Evolutionary conservation across 2,888 invertebrate species (phyloP), one percentile per base, ranked within the genome.

Genomic region (Drosophila maculinotata): DNA sequence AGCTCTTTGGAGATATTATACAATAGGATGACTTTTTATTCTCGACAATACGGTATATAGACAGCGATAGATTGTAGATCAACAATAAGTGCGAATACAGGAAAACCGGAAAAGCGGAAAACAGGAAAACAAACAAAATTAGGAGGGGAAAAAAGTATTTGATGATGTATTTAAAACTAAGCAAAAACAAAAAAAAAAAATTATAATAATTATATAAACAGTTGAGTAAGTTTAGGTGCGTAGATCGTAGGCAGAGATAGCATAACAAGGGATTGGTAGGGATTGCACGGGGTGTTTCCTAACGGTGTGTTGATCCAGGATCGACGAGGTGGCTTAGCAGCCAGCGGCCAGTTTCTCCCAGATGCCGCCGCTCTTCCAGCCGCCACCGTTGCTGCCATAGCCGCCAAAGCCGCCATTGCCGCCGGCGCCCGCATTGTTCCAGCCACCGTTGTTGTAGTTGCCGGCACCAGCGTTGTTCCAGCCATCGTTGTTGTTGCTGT

Each of bases 291-390:
- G 23, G 33, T 14, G 30, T n/a, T n/a, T n/a, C n/a, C n/a, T n/a
- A n/a, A n/a, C n/a, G 35, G 45, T 41, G 26, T 30, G 45, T 14
- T 20, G 20, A 4, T 20, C 4, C 2, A 20, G 14, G 1, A 6
- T 4, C n/a, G n/a, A n/a, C n/a, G n/a, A 6, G 5, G 25, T 14
- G 4, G 17, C 36, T 30, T 89, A 88, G 58, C 88, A 88, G 58
- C 89, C 88, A 8, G 79, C 31, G 2, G 78, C 53, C 31, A 89
- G 56, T 56, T 88, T 88, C 72, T 89, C 90, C 65, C 78, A 85
- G 65, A 88, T 79, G 69, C 88, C 87, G 30, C 89, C 90, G 38
- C 84, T 72, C 62, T 89, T 88, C 76, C 76, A 89, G 71, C 80
- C 83, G 10, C 68, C 53, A 1, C 30, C 31, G 3, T 51, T 73